Percentiles rank a stretch among this genome's conserved stretches.
phyloP scores from a whole-genome alignment of 2,888 invertebrate species.

The Drosophila nigricruria region DNA sequence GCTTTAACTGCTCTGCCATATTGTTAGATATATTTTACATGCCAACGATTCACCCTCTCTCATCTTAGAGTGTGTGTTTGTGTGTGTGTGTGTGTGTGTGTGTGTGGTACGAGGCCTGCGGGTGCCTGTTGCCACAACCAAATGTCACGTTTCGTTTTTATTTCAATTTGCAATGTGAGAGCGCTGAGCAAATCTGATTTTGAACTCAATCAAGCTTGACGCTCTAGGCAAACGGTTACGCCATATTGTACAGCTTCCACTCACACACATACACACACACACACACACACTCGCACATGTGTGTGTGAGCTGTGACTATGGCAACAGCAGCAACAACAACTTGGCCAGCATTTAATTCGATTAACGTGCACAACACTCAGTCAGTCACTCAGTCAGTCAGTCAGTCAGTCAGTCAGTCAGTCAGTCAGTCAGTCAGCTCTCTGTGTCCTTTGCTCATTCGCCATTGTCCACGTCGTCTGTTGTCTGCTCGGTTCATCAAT shows the following conservation, averaged over 20 bases:
- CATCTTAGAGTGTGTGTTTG: neutral
- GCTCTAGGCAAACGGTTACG: conserved; percentile 48
- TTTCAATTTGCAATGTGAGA: conserved; percentile 66
- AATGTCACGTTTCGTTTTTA: conserved; percentile 65
- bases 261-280: neutral
- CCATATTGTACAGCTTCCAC: conserved; percentile 46
- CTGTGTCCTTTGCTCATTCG: neutral
- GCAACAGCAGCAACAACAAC: conserved; percentile 37
- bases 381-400: neutral
- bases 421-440: neutral
- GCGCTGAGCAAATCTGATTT: conserved; percentile 63
- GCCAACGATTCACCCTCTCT: neutral
- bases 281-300: too few species aligned
- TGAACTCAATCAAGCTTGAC: conserved; percentile 62
- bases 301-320: conserved; percentile 25
- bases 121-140: conserved; percentile 55
- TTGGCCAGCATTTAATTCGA: conserved; percentile 62
- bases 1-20: conserved; percentile 52
- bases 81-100: conserved; percentile 5
- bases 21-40: conserved; percentile 48
- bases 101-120: conserved; percentile 25
- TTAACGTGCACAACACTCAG: conserved; percentile 43
- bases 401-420: too few species aligned
- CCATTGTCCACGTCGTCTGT: neutral
- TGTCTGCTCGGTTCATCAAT: conserved; percentile 50